Conservation (phyloP, 2,797 vertebrate species). For the Lemur catta region DNA sequence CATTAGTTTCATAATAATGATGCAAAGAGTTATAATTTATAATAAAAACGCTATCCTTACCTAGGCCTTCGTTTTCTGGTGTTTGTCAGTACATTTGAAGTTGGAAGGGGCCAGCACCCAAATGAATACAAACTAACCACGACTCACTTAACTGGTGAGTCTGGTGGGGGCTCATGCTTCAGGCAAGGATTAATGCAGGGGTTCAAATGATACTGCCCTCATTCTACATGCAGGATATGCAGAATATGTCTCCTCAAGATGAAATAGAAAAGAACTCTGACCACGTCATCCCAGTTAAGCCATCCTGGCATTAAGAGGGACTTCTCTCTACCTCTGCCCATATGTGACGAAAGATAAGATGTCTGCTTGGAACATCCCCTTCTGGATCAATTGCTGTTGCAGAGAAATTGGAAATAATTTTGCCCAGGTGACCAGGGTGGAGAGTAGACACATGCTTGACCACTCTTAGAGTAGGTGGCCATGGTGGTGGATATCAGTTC, state of each 20-base stretch:
- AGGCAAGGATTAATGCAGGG: background rate
- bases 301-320: background rate
- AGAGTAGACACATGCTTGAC: background rate
- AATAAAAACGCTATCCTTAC: background rate
- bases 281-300: background rate
- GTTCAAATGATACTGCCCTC: background rate
- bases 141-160: background rate
- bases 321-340: background rate
- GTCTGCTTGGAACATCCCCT: background rate
- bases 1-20: background rate
- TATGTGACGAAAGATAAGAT: background rate
- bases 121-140: background rate
- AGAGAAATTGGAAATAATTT: background rate
- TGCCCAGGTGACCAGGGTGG: background rate
- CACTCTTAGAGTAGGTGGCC: background rate
- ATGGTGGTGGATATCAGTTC: background rate
- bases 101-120: background rate
- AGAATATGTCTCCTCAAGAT: background rate
- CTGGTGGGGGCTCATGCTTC: background rate
- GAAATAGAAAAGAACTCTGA: background rate
- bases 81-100: background rate
- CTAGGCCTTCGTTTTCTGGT: background rate
- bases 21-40: background rate
- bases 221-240: background rate
- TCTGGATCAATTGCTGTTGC: background rate